These are phyloP conservation scores for Cyprinodon brontotheroides DNA, from an alignment of 2,113 vertebrate species.

Conservation along the genomic window DNA sequence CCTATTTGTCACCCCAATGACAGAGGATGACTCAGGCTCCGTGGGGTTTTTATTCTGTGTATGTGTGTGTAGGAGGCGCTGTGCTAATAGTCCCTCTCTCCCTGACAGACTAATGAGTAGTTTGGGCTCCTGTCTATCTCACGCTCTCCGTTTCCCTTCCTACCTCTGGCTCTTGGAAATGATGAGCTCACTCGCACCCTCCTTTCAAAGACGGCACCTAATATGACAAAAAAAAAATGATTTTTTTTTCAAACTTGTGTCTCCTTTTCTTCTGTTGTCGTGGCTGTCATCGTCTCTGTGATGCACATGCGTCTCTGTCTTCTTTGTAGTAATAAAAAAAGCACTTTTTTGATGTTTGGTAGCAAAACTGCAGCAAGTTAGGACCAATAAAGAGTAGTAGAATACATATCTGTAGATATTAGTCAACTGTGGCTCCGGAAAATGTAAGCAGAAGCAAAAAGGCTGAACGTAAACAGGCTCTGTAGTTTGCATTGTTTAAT, in stretches of 20 bases:
- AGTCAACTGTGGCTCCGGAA: background rate
- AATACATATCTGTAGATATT: background rate
- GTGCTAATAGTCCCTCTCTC: constrained; percentile 61
- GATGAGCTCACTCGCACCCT: constrained; percentile 49
- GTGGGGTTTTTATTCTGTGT: constrained; percentile 33
- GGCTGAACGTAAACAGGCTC: no score
- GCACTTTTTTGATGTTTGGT: constrained; percentile 12
- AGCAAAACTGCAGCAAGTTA: background rate
- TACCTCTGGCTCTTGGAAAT: constrained; percentile 43
- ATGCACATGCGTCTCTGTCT: background rate
- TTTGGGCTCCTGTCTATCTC: constrained; percentile 46
- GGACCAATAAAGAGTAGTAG: background rate
- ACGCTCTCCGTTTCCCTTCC: constrained; percentile 6
- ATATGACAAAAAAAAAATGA: constrained; percentile 28
- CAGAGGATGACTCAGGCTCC: constrained; percentile 53
- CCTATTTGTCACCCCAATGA: constrained; percentile 60
- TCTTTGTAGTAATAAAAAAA: background rate
- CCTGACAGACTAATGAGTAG: constrained; percentile 76
- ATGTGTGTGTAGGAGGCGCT: constrained; percentile 37
- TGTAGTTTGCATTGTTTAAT: background rate
- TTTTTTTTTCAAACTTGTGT: constrained; percentile 35
- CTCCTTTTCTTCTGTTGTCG: constrained; percentile 36
- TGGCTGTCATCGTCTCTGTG: constrained; percentile 11
- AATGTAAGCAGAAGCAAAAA: background rate
- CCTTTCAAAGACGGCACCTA: constrained; percentile 52